Evolutionary conservation across 2,113 vertebrate species (phyloP).

Genomic region (Petaurus breviceps): DNA sequence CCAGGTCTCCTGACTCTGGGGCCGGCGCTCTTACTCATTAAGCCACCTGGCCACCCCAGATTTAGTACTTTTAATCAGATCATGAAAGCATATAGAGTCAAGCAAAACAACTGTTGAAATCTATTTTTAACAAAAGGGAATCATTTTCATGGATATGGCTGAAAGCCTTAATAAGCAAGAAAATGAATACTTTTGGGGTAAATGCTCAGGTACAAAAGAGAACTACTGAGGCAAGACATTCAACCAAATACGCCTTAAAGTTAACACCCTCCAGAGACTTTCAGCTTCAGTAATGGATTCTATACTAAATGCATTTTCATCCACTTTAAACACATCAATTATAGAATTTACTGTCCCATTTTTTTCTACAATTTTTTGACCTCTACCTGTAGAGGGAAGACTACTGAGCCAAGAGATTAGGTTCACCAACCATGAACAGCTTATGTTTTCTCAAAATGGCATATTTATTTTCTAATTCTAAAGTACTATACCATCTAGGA

Average conservation of each 20-base stretch:
- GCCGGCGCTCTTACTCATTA: no score
- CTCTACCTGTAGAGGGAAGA: conserved; percentile 28
- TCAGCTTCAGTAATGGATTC: conserved; percentile 12
- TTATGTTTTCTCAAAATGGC: conserved; percentile 56
- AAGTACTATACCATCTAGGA: conserved; percentile 25
- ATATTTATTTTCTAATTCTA: conserved; percentile 58
- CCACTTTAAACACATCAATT: conserved; percentile 42
- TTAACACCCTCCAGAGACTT: conserved; percentile 1
- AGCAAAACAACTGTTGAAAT: conserved; percentile 36
- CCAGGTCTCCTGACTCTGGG: no score
- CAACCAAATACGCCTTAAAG: not conserved
- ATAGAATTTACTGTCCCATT: conserved; percentile 40
- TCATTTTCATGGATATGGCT: not conserved
- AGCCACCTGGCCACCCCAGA: no score
- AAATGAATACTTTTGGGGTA: conserved; percentile 33
- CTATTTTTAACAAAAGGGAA: conserved; percentile 25
- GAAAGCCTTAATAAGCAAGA: not conserved
- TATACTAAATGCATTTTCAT: not conserved
- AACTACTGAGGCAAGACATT: not conserved
- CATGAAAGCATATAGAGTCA: not conserved
- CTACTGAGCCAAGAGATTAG: conserved; percentile 48
- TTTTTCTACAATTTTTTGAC: conserved; percentile 49
- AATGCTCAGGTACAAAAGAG: not conserved
- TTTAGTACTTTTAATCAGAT: not conserved
- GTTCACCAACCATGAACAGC: conserved; percentile 45